phyloP scores from a whole-genome alignment of 2,888 invertebrate genomes.

The Cantharis lateralis region DNA sequence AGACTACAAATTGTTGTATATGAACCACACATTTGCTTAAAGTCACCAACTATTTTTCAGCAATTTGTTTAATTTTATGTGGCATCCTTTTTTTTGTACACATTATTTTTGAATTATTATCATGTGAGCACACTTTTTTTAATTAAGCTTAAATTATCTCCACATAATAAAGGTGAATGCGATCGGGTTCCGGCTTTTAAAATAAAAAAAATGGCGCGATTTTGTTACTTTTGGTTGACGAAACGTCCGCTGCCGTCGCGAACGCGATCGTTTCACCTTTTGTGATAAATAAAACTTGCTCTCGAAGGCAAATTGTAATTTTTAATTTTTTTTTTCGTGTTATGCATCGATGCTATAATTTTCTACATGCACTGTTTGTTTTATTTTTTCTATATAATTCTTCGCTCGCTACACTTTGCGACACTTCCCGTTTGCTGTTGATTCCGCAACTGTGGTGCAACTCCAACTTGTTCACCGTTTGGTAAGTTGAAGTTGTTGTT shows the following conservation, averaged over 20 bases:
- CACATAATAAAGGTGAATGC: slow-evolving; percentile 7
- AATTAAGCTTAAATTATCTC: slow-evolving; percentile 9
- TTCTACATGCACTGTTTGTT: slow-evolving; percentile 59
- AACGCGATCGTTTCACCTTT: not conserved
- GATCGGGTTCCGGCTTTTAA: not conserved
- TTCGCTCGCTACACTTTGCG: slow-evolving; percentile 57
- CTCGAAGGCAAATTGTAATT: not conserved
- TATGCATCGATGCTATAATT: slow-evolving; percentile 44
- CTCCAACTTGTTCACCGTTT: slow-evolving; percentile 45
- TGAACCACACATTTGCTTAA: slow-evolving; percentile 15
- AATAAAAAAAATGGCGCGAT: not conserved
- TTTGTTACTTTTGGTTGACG: slow-evolving; percentile 2
- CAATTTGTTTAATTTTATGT: not conserved
- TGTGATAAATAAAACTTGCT: not conserved
- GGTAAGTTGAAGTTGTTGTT: slow-evolving; percentile 51
- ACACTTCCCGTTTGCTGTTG: slow-evolving; percentile 53
- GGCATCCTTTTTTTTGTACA: not conserved
- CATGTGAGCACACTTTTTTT: not conserved
- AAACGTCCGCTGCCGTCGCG: not conserved
- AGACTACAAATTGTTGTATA: slow-evolving; percentile 7
- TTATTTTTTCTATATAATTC: slow-evolving; percentile 57
- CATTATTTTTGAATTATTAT: not conserved
- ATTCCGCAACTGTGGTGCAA: slow-evolving; percentile 46
- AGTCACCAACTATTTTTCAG: not conserved
- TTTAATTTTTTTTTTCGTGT: slow-evolving; percentile 3